These are phyloP conservation scores for Steatornis caripensis DNA, from an alignment of 2,113 vertebrate species.

Conservation along the genomic window DNA sequence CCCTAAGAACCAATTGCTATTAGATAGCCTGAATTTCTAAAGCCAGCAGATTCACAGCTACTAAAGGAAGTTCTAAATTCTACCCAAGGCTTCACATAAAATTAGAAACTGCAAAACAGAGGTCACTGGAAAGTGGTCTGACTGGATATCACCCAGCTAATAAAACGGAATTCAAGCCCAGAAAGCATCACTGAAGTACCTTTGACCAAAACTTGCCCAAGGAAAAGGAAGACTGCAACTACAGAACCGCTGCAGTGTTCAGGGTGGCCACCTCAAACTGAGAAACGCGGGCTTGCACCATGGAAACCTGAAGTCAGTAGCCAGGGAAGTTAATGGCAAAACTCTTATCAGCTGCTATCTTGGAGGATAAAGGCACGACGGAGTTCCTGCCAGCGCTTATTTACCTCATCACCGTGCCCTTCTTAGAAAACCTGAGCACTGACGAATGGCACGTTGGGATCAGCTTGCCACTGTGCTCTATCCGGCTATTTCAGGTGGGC, in stretches of 20 bases:
- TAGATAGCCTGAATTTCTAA: slow-evolving; percentile 6
- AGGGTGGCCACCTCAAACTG: not conserved
- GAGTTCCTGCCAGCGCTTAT: not conserved
- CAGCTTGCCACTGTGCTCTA: not conserved
- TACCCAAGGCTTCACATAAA: slow-evolving; percentile 8
- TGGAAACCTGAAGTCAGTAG: not conserved
- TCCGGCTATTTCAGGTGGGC: not conserved
- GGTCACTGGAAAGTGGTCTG: slow-evolving; percentile 8
- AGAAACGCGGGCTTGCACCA: not conserved
- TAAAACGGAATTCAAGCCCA: not conserved
- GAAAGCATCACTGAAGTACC: not conserved
- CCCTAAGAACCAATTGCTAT: slow-evolving; percentile 25
- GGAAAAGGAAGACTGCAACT: not conserved
- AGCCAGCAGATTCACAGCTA: slow-evolving; percentile 9
- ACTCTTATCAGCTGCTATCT: not conserved
- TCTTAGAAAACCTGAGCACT: not conserved
- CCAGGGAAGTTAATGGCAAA: not conserved
- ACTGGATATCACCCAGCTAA: not conserved
- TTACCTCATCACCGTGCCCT: not conserved
- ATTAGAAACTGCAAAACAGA: slow-evolving; percentile 23
- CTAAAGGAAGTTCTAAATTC: slow-evolving; percentile 19
- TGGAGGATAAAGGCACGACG: not conserved
- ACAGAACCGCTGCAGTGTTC: not conserved
- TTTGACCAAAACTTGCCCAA: not conserved
- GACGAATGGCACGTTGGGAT: not conserved